Evolutionary conservation across 1,140 invertebrate genomes (phyloP), one percentile per base, ranked within the genome.

Genomic region (Hyles euphorbiae): DNA sequence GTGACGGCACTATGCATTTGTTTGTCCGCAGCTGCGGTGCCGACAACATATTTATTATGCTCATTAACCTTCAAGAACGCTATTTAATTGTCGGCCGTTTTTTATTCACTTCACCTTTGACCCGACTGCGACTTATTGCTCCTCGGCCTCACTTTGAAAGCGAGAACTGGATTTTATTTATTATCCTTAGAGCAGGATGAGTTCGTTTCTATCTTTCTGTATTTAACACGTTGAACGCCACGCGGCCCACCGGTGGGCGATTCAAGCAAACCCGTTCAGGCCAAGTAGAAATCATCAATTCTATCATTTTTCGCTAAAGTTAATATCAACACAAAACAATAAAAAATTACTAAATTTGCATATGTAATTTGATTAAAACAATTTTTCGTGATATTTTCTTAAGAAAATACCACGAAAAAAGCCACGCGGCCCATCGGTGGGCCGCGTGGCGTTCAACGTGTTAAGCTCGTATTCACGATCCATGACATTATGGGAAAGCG

Each of bases 31-130:
- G 83, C 83, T 88, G 83, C 77, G 81, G 80, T 85, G 83, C 86
- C 86, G 86, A 88, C 86, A 88, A 87, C 86, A 85, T 88, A 88
- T 88, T 88, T 88, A 88, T 88, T 85, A 81, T 87, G 83, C 83
- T 88, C 84, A 88, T 88, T 88, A 88, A 88, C 86, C 86, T 88
- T 88, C 81, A 82, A 87, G 86, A 88, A 88, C 86, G 83, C 81
- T 84, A 87, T 88, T 87, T 88, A 88, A 88, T 88, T 88, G 86
- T 88, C 81, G 83, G 80, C 77, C 86, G 83, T 88, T 88, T 88
- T 88, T 88, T 87, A 88, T 88, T 86, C 81, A 86, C 70, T 78
- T 87, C 83, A 87, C 86, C 86, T 87, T 72, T 88, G 83, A 87
- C 86, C 86, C 81, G 74, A 73, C 73, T 62, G 77, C 79, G 81